Percentiles rank a stretch among this genome's conserved stretches.
Evolutionary conservation across 2,888 invertebrate species (phyloP).

Genomic region (Euclidia mi): DNA sequence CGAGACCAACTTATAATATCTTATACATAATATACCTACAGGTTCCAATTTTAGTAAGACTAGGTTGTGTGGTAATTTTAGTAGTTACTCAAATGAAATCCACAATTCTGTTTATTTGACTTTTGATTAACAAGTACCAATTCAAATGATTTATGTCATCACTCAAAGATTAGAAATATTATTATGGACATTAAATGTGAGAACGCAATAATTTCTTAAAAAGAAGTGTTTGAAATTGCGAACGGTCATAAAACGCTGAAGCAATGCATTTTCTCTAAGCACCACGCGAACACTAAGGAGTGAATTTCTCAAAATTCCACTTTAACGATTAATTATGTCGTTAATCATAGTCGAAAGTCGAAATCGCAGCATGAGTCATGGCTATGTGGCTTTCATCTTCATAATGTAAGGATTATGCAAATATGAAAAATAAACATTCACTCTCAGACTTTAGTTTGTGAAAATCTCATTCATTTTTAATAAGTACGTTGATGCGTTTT

Average conservation of each 20-base stretch:
- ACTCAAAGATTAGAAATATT: no score
- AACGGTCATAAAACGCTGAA: slow-evolving; percentile 14
- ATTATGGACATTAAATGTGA: background rate
- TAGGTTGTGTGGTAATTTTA: no score
- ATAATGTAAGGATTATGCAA: slow-evolving; percentile 56
- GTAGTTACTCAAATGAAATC: no score
- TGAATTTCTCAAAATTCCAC: slow-evolving; percentile 24
- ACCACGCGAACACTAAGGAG: slow-evolving; percentile 5
- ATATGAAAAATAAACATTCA: slow-evolving; percentile 44
- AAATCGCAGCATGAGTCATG: no score
- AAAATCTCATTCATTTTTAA: slow-evolving; percentile 47
- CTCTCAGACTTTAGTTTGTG: slow-evolving; percentile 42
- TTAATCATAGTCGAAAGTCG: no score
- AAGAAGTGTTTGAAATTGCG: slow-evolving; percentile 3
- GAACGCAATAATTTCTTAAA: background rate
- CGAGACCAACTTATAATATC: no score
- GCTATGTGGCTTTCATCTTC: slow-evolving; percentile 54
- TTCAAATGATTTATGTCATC: no score
- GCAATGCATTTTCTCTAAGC: slow-evolving; percentile 9
- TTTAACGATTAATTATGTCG: no score
- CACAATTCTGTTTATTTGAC: no score
- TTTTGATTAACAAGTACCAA: no score
- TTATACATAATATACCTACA: no score
- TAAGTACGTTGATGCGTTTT: slow-evolving; percentile 22
- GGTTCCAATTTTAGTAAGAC: no score